These are phyloP conservation scores for Neopelma chrysocephalum DNA, from an alignment of 2,797 vertebrate genomes.

Conservation along the genomic window DNA sequence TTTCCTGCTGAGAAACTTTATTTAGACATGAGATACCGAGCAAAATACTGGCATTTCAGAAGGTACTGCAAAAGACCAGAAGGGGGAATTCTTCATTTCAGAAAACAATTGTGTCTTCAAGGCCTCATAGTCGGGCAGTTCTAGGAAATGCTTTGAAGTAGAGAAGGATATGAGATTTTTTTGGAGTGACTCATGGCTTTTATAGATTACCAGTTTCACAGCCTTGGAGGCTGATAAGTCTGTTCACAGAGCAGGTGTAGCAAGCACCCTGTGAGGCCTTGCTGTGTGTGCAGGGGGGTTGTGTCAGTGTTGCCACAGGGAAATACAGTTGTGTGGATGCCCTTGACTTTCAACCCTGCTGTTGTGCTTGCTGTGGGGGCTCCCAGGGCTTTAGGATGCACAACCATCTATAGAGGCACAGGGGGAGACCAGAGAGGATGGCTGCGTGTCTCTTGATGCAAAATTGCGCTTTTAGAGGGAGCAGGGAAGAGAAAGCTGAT, in stretches of 20 bases:
- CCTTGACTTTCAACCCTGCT: not conserved
- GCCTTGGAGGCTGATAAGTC: slow-evolving; percentile 29
- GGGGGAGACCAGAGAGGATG: not conserved
- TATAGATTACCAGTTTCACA: slow-evolving; percentile 6
- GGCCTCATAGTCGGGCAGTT: not conserved
- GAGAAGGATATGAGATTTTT: slow-evolving; percentile 1
- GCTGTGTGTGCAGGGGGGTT: not conserved
- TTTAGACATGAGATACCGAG: not conserved
- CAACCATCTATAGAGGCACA: fast-evolving
- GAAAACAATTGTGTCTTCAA: slow-evolving; percentile 21
- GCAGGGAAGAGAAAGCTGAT: not conserved
- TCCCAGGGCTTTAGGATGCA: not conserved
- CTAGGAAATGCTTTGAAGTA: slow-evolving; percentile 50
- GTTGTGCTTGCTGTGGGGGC: not conserved
- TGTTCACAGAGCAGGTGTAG: slow-evolving; percentile 20
- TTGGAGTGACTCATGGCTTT: slow-evolving; percentile 12
- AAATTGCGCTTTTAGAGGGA: not conserved
- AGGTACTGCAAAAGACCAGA: not conserved
- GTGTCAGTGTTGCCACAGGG: not conserved
- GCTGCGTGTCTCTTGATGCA: not conserved
- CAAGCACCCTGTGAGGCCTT: not conserved
- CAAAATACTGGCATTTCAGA: not conserved
- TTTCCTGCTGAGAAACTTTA: not conserved
- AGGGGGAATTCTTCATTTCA: not conserved
- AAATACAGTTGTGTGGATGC: fast-evolving